phyloP scores from a whole-genome alignment of 2,888 invertebrate species.

The Rhodophaea formosa region DNA sequence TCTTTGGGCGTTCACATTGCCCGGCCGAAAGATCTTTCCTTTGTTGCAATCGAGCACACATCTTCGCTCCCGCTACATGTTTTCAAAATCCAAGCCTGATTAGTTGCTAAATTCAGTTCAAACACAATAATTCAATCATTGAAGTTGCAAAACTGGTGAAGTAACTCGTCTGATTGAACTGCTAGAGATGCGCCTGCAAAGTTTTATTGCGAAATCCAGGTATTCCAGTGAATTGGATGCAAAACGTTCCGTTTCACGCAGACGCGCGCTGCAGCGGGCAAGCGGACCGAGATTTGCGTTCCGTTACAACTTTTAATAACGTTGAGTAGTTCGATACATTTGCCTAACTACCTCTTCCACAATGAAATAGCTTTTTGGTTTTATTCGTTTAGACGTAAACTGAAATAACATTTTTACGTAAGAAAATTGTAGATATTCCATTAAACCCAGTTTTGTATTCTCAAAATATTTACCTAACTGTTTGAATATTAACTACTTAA shows the following conservation, averaged over 20 bases:
- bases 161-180: not conserved
- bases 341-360: not conserved
- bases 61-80: too few relatives aligned
- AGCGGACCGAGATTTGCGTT: not conserved
- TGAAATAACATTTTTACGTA: not conserved
- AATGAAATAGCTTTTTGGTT: too few relatives aligned
- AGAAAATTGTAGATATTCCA: not conserved
- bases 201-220: conserved; percentile 13
- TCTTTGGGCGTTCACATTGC: too few relatives aligned
- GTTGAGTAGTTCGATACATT: not conserved
- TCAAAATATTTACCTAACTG: too few relatives aligned
- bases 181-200: not conserved
- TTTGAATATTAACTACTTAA: too few relatives aligned
- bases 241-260: conserved; percentile 5
- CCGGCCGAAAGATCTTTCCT: too few relatives aligned
- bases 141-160: not conserved
- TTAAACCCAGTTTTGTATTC: too few relatives aligned
- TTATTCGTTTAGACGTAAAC: too few relatives aligned
- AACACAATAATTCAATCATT: not conserved
- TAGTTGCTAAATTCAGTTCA: not conserved
- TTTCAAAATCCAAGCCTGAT: too few relatives aligned
- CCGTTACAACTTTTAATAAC: not conserved
- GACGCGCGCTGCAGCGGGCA: not conserved
- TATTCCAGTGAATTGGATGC: conserved; percentile 10
- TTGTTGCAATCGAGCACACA: too few relatives aligned